Evolutionary conservation across 2,888 invertebrate genomes (phyloP).

Genomic region (Elegia similella): DNA sequence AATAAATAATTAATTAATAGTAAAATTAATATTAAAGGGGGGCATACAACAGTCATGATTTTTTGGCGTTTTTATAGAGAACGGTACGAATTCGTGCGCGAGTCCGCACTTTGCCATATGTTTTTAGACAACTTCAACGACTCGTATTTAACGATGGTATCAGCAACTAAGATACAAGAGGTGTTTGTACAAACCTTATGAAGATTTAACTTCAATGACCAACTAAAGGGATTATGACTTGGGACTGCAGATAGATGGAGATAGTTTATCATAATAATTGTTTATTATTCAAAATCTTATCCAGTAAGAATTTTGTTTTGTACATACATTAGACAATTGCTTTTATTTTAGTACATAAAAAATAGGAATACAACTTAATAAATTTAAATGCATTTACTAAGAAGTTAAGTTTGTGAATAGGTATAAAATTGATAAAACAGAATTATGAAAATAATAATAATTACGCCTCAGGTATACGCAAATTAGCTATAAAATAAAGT

Average conservation of each 20-base stretch:
- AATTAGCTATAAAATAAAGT: background rate
- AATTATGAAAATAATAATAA: background rate
- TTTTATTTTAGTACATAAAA: background rate
- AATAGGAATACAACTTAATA: conserved; percentile 1
- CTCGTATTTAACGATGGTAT: too few species aligned
- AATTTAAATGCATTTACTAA: background rate
- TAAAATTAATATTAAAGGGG: too few species aligned
- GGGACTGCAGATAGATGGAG: background rate
- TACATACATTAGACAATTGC: background rate
- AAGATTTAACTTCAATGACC: too few species aligned
- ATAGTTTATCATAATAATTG: background rate
- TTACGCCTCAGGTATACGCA: background rate
- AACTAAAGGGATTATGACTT: background rate
- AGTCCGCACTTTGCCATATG: too few species aligned
- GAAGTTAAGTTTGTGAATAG: background rate
- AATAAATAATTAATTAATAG: too few species aligned
- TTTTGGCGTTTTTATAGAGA: too few species aligned
- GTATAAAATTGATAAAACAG: background rate
- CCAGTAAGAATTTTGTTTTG: background rate
- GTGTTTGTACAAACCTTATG: too few species aligned
- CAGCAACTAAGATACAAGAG: too few species aligned
- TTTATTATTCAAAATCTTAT: conserved; percentile 7
- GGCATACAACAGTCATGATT: too few species aligned
- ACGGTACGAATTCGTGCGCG: too few species aligned
- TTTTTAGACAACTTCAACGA: too few species aligned